Evolutionary conservation across 2,797 vertebrate genomes (phyloP).

Genomic region (Leptatherina wallacei): DNA sequence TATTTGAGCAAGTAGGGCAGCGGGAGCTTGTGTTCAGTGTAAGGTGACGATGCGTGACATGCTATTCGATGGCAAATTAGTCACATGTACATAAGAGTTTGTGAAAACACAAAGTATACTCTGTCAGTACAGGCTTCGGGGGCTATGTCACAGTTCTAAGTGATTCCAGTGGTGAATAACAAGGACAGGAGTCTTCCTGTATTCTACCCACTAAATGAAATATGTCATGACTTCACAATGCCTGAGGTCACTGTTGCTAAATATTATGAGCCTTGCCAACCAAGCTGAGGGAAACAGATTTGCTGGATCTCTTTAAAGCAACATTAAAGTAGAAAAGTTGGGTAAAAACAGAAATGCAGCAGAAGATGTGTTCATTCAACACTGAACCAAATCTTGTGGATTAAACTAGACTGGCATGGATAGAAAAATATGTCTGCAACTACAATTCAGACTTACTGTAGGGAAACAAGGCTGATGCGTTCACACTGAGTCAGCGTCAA

Average conservation of each 20-base stretch:
- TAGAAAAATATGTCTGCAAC: no score
- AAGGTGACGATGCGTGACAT: not conserved
- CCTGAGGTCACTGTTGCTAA: constrained; percentile 60
- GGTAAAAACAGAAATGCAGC: constrained; percentile 13
- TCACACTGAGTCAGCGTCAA: constrained; percentile 10
- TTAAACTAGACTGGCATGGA: not conserved
- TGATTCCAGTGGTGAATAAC: constrained; percentile 47
- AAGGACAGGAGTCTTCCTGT: constrained; percentile 57
- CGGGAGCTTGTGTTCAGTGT: constrained; percentile 18
- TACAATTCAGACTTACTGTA: no score
- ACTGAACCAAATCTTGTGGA: not conserved
- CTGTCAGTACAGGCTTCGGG: constrained; percentile 13
- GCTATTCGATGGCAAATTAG: constrained; percentile 19
- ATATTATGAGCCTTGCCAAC: constrained; percentile 37
- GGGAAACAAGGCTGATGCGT: not conserved
- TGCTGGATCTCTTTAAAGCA: constrained; percentile 26
- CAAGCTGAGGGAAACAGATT: constrained; percentile 24
- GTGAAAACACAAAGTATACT: constrained; percentile 15
- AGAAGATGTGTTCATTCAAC: not conserved
- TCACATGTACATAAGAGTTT: not conserved
- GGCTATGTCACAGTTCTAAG: constrained; percentile 23
- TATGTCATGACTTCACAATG: constrained; percentile 62
- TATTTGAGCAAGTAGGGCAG: constrained; percentile 7
- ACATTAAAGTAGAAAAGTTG: not conserved
- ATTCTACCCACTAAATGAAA: constrained; percentile 53